Conservation (phyloP, 2,888 invertebrate genomes). For the Blastobasis adustella region DNA sequence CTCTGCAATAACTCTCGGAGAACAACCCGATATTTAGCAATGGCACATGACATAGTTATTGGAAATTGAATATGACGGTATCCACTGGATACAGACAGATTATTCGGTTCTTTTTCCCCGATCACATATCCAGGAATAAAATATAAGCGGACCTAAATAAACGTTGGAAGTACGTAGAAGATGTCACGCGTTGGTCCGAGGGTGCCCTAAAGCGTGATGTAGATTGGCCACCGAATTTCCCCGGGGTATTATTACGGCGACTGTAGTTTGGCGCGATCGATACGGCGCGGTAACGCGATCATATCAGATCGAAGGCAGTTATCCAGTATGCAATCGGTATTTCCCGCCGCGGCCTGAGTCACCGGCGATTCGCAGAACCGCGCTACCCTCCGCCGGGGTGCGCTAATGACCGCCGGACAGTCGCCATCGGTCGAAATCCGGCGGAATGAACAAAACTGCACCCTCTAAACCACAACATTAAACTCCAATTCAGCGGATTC, state of each 20-base stretch:
- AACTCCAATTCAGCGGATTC: slow-evolving; percentile 49
- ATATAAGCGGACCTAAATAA: slow-evolving; percentile 4
- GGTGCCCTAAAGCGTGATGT: slow-evolving; percentile 11
- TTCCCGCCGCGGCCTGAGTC: slow-evolving; percentile 56
- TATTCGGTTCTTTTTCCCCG: too few relatives aligned
- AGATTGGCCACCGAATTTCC: slow-evolving; percentile 26
- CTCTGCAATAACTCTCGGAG: too few relatives aligned
- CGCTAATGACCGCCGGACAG: slow-evolving; percentile 65
- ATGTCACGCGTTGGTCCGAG: slow-evolving; percentile 3
- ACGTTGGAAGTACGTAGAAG: slow-evolving; percentile 1
- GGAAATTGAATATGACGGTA: too few relatives aligned
- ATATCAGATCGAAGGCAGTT: slow-evolving; percentile 43
- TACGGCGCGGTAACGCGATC: slow-evolving; percentile 38
- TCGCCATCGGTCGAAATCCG: slow-evolving; percentile 45
- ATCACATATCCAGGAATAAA: too few relatives aligned
- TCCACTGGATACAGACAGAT: too few relatives aligned
- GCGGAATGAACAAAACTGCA: slow-evolving; percentile 50
- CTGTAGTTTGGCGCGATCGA: slow-evolving; percentile 32
- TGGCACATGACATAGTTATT: too few relatives aligned
- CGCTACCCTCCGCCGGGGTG: slow-evolving; percentile 55
- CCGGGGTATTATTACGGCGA: slow-evolving; percentile 27
- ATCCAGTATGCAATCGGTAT: slow-evolving; percentile 53
- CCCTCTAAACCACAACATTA: slow-evolving; percentile 58
- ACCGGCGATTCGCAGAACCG: slow-evolving; percentile 59
- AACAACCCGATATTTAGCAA: too few relatives aligned